Evolutionary conservation across 1,140 invertebrate genomes (phyloP).

Genomic region (Ruditapes philippinarum): DNA sequence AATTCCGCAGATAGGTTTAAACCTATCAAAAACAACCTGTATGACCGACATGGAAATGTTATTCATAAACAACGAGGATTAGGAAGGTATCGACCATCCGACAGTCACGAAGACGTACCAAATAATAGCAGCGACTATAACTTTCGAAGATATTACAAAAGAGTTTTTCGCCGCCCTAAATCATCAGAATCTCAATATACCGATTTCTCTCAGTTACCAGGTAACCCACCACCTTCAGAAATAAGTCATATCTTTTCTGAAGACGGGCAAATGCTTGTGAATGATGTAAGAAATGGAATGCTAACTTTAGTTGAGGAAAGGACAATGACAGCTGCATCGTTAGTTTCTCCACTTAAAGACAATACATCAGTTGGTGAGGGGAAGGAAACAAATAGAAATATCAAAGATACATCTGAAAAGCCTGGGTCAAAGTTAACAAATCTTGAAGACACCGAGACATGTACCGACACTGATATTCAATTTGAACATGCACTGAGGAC

Average conservation of each 20-base stretch:
- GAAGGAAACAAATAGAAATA: background rate
- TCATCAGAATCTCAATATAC: slow-evolving; percentile 16
- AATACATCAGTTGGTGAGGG: background rate
- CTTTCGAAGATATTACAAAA: slow-evolving; percentile 29
- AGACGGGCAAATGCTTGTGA: background rate
- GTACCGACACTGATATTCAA: slow-evolving; percentile 47
- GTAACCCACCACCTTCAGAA: slow-evolving; percentile 50
- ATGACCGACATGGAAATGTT: slow-evolving; percentile 9
- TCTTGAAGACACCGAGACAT: slow-evolving; percentile 6
- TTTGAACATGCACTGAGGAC: background rate
- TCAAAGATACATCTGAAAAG: background rate
- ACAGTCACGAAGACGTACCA: background rate
- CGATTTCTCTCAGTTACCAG: slow-evolving; percentile 9
- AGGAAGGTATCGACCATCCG: background rate
- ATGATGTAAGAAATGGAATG: slow-evolving; percentile 36
- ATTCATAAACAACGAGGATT: slow-evolving; percentile 42
- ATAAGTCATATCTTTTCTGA: slow-evolving; percentile 57
- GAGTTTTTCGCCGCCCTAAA: slow-evolving; percentile 9
- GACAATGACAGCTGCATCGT: slow-evolving; percentile 24
- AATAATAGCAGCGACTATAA: slow-evolving; percentile 23
- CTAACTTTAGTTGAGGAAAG: slow-evolving; percentile 48
- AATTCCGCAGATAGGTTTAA: slow-evolving; percentile 4
- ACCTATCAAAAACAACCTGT: slow-evolving; percentile 44
- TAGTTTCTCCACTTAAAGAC: background rate
- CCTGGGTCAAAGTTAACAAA: slow-evolving; percentile 10